A percentile compares a stretch with the other conserved stretches of the same genome.
phyloP scores from a whole-genome alignment of 2,888 invertebrate species.

The Dexiosoma caninum region DNA sequence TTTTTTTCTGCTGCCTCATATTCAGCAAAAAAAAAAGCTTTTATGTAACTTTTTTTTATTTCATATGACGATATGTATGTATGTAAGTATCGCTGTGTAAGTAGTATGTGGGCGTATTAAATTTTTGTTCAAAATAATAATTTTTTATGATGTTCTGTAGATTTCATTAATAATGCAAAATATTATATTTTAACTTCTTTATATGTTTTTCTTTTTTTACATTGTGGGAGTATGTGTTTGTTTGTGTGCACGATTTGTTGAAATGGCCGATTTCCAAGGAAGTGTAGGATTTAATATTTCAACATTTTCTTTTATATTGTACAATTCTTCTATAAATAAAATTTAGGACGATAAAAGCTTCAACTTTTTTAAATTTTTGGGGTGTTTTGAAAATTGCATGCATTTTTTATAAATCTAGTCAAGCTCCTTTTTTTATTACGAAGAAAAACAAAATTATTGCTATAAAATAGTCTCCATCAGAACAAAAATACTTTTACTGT shows the following conservation, averaged over 20 bases:
- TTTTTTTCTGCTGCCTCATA: too few species aligned
- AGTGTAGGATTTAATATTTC: too few species aligned
- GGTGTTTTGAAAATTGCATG: slow-evolving; percentile 1
- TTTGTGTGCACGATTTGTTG: too few species aligned
- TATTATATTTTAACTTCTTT: slow-evolving; percentile 12
- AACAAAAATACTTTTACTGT: too few species aligned
- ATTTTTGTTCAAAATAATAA: neutral
- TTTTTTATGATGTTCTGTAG: neutral
- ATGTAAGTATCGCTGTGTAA: too few species aligned
- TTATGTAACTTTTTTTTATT: too few species aligned
- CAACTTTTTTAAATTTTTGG: neutral
- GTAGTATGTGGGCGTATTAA: neutral
- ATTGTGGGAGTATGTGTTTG: too few species aligned
- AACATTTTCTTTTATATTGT: neutral
- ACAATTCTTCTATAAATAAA: neutral
- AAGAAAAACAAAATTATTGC: too few species aligned
- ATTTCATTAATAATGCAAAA: slow-evolving; percentile 46
- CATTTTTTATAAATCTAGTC: slow-evolving; percentile 18
- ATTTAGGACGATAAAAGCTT: neutral
- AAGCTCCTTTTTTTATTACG: neutral
- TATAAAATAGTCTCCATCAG: too few species aligned
- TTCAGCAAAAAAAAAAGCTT: too few species aligned
- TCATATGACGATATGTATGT: neutral
- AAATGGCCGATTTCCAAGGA: too few species aligned
- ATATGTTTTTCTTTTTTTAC: too few species aligned